Conservation (phyloP, 2,888 invertebrate genomes). For the Yponomeuta sedellus region DNA sequence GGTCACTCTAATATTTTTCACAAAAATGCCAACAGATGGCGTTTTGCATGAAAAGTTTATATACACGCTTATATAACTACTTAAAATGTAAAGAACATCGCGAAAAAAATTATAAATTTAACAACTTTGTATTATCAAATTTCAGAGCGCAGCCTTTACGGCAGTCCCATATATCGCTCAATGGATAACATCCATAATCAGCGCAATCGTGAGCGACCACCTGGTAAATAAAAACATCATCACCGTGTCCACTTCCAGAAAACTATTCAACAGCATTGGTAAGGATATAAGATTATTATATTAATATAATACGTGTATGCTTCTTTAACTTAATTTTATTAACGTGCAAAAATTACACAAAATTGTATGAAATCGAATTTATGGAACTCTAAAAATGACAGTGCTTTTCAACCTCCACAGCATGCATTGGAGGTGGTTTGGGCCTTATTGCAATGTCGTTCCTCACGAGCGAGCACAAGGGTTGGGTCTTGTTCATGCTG, state of each 20-base stretch:
- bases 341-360: no score
- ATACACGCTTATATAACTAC: no score
- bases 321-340: no score
- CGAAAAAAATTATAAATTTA: no score
- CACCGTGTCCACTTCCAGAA: constrained; percentile 29
- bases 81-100: no score
- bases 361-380: no score
- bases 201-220: constrained; percentile 73
- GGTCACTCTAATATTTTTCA: no score
- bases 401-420: constrained; percentile 29
- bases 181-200: constrained; percentile 78
- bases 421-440: constrained; percentile 75
- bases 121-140: no score
- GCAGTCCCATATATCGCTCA: constrained; percentile 80
- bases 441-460: constrained; percentile 73
- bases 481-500: constrained; percentile 70
- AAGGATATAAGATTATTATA: neutral
- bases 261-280: constrained; percentile 59
- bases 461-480: constrained; percentile 21
- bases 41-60: no score
- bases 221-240: constrained; percentile 19
- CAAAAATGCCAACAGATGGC: no score
- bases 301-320: no score
- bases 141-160: constrained; percentile 75
- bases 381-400: no score